Percentiles rank a stretch among this genome's conserved stretches.
phyloP scores from a whole-genome alignment of 2,113 vertebrate species.

The Chaetura pelagica region DNA sequence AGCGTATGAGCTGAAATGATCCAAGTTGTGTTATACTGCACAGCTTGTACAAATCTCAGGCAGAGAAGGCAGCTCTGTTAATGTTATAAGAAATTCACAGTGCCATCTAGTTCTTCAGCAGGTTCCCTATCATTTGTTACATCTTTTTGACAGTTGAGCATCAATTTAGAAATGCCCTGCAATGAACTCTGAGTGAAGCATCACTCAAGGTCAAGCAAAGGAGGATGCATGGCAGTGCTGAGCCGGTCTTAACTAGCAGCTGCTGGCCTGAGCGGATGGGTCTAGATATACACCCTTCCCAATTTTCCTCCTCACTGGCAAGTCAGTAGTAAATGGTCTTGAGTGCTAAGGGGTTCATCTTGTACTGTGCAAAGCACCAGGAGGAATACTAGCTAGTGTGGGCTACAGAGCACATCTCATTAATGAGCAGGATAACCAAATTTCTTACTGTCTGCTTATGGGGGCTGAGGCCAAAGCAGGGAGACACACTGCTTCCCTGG shows the following conservation, averaged over 20 bases:
- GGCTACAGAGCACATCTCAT: not conserved
- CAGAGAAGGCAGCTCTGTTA: conserved; percentile 9
- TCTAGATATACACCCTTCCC: not conserved
- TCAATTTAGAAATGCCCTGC: conserved; percentile 49
- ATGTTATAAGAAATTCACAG: not conserved
- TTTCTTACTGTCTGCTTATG: not conserved
- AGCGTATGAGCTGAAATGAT: not conserved
- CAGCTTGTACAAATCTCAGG: conserved; percentile 2
- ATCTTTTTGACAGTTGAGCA: conserved; percentile 18
- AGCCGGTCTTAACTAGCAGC: not conserved
- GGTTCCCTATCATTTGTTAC: conserved; percentile 37
- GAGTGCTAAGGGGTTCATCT: not conserved
- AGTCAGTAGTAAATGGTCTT: not conserved
- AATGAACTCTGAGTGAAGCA: not conserved
- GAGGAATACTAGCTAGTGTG: not conserved
- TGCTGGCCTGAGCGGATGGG: not conserved
- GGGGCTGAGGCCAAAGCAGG: not conserved
- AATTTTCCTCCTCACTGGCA: not conserved
- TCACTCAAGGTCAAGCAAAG: conserved; percentile 1
- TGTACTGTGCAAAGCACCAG: not conserved
- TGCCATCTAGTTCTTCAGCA: conserved; percentile 21
- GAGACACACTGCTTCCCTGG: accelerated
- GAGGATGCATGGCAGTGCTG: not conserved
- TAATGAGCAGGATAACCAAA: not conserved
- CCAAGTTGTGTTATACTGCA: not conserved